These are phyloP conservation scores for Muscina levida DNA, from an alignment of 2,888 invertebrate genomes.

Conservation along the genomic window DNA sequence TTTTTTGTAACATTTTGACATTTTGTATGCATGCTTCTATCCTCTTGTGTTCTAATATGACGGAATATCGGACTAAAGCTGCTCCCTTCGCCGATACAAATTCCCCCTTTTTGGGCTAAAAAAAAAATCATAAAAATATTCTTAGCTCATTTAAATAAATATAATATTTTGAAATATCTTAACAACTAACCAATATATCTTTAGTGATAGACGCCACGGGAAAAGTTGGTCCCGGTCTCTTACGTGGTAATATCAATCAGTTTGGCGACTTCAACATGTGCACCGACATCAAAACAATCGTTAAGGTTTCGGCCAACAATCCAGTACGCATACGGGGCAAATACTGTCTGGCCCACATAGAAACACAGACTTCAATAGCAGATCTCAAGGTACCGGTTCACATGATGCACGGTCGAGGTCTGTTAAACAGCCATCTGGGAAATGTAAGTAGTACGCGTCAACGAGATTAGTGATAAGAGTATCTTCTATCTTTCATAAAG, in stretches of 20 bases:
- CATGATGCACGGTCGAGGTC: slow-evolving; percentile 83
- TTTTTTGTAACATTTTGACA: too few species aligned
- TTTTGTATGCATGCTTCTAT: too few species aligned
- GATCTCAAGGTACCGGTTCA: slow-evolving; percentile 84
- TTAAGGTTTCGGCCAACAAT: slow-evolving; percentile 83
- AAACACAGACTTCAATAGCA: slow-evolving; percentile 82
- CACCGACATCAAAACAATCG: slow-evolving; percentile 81
- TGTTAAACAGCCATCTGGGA: slow-evolving; percentile 84
- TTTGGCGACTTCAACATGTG: slow-evolving; percentile 87
- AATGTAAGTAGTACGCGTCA: slow-evolving; percentile 82
- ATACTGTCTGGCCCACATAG: slow-evolving; percentile 85
- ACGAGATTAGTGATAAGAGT: slow-evolving; percentile 1
- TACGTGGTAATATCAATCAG: slow-evolving; percentile 87
- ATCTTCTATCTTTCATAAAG: slow-evolving; percentile 77
- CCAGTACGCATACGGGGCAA: slow-evolving; percentile 85
- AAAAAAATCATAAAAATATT: too few species aligned
- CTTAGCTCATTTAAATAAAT: too few species aligned
- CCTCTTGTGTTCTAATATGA: too few species aligned
- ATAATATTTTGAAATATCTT: too few species aligned
- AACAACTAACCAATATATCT: too few species aligned
- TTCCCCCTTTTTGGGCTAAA: too few species aligned
- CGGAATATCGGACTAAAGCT: too few species aligned
- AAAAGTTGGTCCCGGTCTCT: slow-evolving; percentile 85
- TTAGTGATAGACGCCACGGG: slow-evolving; percentile 87
- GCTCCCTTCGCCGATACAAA: too few species aligned